These are phyloP conservation scores for Sorex fumeus DNA, from an alignment of 2,113 vertebrate species.

Conservation along the genomic window DNA sequence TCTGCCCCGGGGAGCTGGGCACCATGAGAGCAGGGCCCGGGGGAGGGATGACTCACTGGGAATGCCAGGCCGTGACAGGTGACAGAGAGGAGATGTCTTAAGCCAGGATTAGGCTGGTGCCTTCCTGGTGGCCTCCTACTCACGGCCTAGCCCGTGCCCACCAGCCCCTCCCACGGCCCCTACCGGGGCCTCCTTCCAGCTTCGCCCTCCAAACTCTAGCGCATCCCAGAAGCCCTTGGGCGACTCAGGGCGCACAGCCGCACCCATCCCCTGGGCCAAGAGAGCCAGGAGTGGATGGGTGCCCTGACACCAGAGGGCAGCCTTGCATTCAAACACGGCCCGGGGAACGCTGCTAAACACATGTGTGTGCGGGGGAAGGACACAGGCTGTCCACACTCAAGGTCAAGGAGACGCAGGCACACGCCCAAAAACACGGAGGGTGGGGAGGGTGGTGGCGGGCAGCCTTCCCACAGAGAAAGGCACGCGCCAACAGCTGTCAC, in stretches of 20 bases:
- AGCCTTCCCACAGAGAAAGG: not conserved
- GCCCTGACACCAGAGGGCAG: conserved; percentile 1
- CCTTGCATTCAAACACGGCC: not conserved
- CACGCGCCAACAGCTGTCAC: not conserved
- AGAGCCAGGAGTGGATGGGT: not conserved
- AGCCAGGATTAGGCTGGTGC: conserved; percentile 58
- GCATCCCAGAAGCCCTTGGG: not conserved
- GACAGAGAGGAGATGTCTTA: conserved; percentile 8
- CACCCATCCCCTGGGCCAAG: not conserved
- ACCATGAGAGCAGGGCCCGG: conserved; percentile 34
- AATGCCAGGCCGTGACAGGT: conserved; percentile 55
- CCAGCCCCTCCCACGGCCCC: not conserved
- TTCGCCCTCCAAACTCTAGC: not conserved
- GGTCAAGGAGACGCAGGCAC: not conserved
- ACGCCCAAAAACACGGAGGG: too few relatives aligned
- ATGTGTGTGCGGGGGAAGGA: not conserved
- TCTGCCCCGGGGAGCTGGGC: not conserved
- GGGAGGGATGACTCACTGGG: conserved; percentile 16
- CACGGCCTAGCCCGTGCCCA: not conserved
- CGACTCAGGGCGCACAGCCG: not conserved
- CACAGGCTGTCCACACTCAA: not conserved
- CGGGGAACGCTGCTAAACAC: not conserved
- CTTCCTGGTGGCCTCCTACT: conserved; percentile 45
- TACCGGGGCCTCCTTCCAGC: not conserved
- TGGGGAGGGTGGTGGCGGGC: too few relatives aligned